Percentiles rank a stretch among this genome's conserved stretches.
phyloP scores from a whole-genome alignment of 2,888 invertebrate genomes.

The Seira musarum region DNA sequence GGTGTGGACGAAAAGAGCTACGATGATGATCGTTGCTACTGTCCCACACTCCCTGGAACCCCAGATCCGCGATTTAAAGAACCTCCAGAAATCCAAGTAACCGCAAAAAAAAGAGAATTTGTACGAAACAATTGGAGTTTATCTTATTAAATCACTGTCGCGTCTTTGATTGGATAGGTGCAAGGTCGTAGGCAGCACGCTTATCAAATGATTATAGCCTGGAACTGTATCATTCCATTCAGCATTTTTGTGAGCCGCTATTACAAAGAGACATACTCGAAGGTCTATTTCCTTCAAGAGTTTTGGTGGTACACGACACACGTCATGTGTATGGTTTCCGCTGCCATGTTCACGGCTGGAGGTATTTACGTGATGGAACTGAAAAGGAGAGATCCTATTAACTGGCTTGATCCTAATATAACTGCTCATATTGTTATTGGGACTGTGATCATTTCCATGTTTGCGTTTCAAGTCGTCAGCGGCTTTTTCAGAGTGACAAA shows the following conservation, averaged over 20 bases:
- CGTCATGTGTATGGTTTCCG: conserved; percentile 49
- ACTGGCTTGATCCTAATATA: conserved; percentile 29
- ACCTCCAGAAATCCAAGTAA: conserved; percentile 42
- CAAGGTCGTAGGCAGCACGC: conserved; percentile 58
- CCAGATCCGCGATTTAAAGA: conserved; percentile 28
- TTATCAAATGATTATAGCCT: conserved; percentile 56
- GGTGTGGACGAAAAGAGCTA: conserved; percentile 14
- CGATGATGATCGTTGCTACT: conserved; percentile 41
- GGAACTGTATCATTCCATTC: conserved; percentile 54
- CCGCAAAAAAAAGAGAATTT: background rate
- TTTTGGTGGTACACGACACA: conserved; percentile 62
- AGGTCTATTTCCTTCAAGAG: conserved; percentile 60
- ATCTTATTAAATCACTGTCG: background rate
- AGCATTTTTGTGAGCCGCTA: conserved; percentile 53
- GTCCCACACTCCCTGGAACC: conserved; percentile 35
- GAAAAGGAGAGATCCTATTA: conserved; percentile 36
- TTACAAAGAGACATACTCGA: conserved; percentile 61
- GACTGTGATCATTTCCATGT: conserved; percentile 28
- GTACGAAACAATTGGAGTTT: background rate
- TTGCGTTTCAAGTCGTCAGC: conserved; percentile 38
- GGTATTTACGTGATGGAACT: conserved; percentile 58
- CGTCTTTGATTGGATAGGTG: conserved; percentile 22
- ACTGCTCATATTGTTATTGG: conserved; percentile 38
- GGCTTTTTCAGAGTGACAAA: conserved; percentile 43
- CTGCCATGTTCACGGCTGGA: conserved; percentile 57